Evolutionary conservation across 2,113 vertebrate genomes (phyloP), one percentile per base, ranked within the genome.

Genomic region (Chloebia gouldiae): DNA sequence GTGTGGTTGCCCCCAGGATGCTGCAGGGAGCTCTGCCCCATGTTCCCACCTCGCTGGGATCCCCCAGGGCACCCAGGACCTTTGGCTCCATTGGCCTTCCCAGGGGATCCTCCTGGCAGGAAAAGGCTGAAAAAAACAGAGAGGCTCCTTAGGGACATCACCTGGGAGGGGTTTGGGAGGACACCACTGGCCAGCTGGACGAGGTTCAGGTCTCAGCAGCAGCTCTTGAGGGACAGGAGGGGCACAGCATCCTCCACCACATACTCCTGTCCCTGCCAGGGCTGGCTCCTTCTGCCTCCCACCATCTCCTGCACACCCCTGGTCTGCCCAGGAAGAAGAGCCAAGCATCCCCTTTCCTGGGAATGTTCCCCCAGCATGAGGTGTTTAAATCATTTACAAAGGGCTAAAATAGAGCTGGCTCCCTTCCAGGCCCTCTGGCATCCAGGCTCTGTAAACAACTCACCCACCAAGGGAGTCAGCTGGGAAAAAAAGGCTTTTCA

Each of bases 401-500:
- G 73, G 49, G 57, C 68, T 92, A 35, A 92, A 95, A 86, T 19
- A 80, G 23, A 42, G 11, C 72, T 93, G 95, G 80, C 77, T 93
- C 51, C 53, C 45, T 56, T 81, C 86, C 89, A 53, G 80, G 53
- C 2, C 0, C 57, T 81, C 88, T 81, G 83, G 86, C 86, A 81
- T 86, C 49, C 86, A 30, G 20, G 72, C 72, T 93, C 59, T 27
- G 4, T 86, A 88, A 92, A 95, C 91, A 94, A 64, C 40, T 56
- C 64, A 57, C 56, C 51, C 12, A 4, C 44, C 69, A 54, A 78
- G 57, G 40, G 69, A 86, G 19, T 61, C 72, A 86, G 88, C 51
- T 37, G 56, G 12, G 44, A 59, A 71, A 91, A 91, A 93, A 94
- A 81, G 65, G 37, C 40, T 70, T 94, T 94, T 94, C 88, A 44